Evolutionary conservation across 1,140 invertebrate genomes (phyloP), one percentile per base, ranked within the genome.

Genomic region (Nylanderia fulva): DNA sequence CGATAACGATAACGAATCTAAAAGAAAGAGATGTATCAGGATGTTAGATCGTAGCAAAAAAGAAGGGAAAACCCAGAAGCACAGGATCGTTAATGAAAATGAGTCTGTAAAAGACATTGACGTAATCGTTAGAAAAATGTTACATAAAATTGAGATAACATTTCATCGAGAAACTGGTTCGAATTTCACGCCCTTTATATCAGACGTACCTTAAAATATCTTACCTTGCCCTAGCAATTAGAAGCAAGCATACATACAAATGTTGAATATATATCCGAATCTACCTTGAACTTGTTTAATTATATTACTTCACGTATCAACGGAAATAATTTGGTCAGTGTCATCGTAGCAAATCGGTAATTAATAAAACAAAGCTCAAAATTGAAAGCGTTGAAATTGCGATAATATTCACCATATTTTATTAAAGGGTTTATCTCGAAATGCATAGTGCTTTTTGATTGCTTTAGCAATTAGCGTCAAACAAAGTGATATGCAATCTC

Each of bases 221-320:
- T 82, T 87, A 72, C 64, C 76, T 86, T 77, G 76, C 76, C 18
- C 42, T 18, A 52, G n/a, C 84, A 88, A 89, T 88, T 86, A 89
- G 76, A 42, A 29, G 24, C 33, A 29, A 48, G 42, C 84, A 85
- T 64, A 83, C 84, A 85, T 64, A 83, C 64, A 69, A 87, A 88
- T 76, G 52, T 36, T 75, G 42, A 83, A 83, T 36, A 42, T 24
- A 60, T 29, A 24, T 13, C 6, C 15, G 27, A 45, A 4, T 83
- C 18, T 61, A 75, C 69, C 86, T 88, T 85, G 33, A 80, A 64
- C 68, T 60, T 36, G 33, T 29, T 69, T 69, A 56, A 80, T 80
- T 56, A 80, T 69, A 80, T 71, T 69, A 11, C 6, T 9, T 36
- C 48, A 6, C 42, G 21, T 58, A 42, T 39, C 9, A 68, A 2